Evolutionary conservation across 2,797 vertebrate species (phyloP).

Genomic region (Anniella stebbinsi): DNA sequence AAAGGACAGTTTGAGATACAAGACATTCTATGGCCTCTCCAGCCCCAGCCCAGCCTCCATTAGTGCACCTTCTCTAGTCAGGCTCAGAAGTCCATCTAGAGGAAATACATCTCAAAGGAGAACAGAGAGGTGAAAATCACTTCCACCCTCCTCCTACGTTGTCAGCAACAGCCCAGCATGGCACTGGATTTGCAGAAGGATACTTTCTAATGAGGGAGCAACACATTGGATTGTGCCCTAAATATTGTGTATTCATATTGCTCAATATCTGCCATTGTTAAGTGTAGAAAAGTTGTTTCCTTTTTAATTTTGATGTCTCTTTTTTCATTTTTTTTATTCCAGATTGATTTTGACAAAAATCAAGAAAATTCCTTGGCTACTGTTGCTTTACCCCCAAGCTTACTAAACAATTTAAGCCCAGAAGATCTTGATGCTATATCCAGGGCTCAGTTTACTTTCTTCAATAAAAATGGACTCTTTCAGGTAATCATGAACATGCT

Average conservation of each 20-base stretch:
- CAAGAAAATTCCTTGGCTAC: slow-evolving; percentile 83
- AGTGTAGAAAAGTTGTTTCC: background rate
- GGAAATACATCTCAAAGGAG: too few relatives aligned
- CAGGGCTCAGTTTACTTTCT: slow-evolving; percentile 96
- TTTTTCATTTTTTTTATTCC: slow-evolving; percentile 59
- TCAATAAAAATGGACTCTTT: slow-evolving; percentile 92
- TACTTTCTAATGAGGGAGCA: too few relatives aligned
- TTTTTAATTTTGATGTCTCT: slow-evolving; percentile 15
- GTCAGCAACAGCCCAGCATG: too few relatives aligned
- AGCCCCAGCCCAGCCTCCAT: too few relatives aligned
- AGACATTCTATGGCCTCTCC: too few relatives aligned
- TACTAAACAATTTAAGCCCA: slow-evolving; percentile 84
- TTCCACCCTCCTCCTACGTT: too few relatives aligned
- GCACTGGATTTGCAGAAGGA: too few relatives aligned
- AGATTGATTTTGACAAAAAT: slow-evolving; percentile 89
- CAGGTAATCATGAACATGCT: slow-evolving; percentile 80
- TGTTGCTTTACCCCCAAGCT: slow-evolving; percentile 86
- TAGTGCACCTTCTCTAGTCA: too few relatives aligned
- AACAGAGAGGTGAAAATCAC: too few relatives aligned
- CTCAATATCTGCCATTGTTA: background rate
- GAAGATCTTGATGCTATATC: slow-evolving; percentile 81
- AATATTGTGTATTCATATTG: background rate
- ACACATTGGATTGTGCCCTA: background rate
- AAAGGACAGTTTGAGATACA: too few relatives aligned
- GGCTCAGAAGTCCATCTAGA: too few relatives aligned